Evolutionary conservation across 2,113 vertebrate species (phyloP).

Genomic region (Trogon melanurus): DNA sequence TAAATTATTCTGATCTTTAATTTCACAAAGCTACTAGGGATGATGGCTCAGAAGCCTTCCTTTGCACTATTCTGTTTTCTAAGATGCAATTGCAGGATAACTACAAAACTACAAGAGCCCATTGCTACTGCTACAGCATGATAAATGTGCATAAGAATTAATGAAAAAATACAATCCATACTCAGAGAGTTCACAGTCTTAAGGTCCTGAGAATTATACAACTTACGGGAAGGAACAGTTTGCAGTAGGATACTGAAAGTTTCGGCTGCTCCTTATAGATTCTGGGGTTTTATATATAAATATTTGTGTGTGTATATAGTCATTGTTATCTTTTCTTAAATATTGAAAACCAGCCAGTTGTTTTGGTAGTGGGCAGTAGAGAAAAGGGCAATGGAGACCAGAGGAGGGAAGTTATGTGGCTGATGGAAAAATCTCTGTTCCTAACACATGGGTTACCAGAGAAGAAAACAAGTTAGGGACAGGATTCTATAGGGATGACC

Average conservation of each 20-base stretch:
- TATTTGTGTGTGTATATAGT: background rate
- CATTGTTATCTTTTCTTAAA: background rate
- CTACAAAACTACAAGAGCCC: background rate
- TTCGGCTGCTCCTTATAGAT: background rate
- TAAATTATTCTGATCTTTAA: background rate
- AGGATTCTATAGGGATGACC: background rate
- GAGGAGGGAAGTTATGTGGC: background rate
- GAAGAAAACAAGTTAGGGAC: background rate
- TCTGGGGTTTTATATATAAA: background rate
- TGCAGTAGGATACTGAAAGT: background rate
- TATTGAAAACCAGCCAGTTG: background rate
- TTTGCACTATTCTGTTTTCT: background rate
- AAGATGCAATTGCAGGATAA: background rate
- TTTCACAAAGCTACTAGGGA: background rate
- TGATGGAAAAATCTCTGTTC: background rate
- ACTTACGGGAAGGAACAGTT: background rate
- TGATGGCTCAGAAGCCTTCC: background rate
- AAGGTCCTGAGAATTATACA: background rate
- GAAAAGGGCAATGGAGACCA: background rate
- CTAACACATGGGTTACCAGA: background rate
- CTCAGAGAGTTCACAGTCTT: background rate
- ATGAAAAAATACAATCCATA: background rate
- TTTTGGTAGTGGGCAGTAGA: background rate
- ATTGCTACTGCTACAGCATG: background rate
- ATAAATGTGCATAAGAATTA: background rate